Evolutionary conservation across 2,113 vertebrate species (phyloP).

Genomic region (Triplophysa rosa): DNA sequence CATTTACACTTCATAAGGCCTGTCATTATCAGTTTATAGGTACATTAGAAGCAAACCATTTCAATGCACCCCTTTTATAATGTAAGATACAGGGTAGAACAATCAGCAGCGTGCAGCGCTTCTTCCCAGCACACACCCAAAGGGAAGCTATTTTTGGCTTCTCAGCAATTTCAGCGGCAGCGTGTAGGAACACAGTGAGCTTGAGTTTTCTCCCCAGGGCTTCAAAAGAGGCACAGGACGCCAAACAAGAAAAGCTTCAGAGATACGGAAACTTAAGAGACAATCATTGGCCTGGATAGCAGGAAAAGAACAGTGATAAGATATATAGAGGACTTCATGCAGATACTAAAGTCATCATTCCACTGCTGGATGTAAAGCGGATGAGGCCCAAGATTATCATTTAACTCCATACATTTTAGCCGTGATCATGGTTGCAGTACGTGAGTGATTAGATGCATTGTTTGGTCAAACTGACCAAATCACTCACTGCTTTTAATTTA

Average conservation of each 20-base stretch:
- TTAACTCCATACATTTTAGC: no score
- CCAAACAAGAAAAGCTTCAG: constrained; percentile 45
- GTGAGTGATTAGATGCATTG: no score
- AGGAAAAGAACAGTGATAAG: neutral
- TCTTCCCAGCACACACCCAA: constrained; percentile 43
- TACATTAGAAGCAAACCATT: constrained; percentile 48
- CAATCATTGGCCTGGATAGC: constrained; percentile 7
- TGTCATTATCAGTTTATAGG: constrained; percentile 52
- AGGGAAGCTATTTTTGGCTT: constrained; percentile 55
- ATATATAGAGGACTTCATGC: neutral
- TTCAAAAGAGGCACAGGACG: constrained; percentile 18
- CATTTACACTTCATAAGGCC: constrained; percentile 49
- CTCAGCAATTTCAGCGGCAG: constrained; percentile 50
- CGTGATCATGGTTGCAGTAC: no score
- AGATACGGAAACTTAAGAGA: constrained; percentile 44
- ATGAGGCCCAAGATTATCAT: no score
- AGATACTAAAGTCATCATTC: neutral
- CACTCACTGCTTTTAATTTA: no score
- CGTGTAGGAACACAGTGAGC: constrained; percentile 49
- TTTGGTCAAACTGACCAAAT: no score
- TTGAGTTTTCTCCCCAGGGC: constrained; percentile 47
- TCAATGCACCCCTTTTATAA: constrained; percentile 23
- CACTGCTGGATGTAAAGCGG: no score
- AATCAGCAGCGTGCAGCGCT: constrained; percentile 23
- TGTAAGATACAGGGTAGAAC: constrained; percentile 15